Conservation (phyloP, 2,113 vertebrate genomes). For the Phyllostomus hastatus region DNA sequence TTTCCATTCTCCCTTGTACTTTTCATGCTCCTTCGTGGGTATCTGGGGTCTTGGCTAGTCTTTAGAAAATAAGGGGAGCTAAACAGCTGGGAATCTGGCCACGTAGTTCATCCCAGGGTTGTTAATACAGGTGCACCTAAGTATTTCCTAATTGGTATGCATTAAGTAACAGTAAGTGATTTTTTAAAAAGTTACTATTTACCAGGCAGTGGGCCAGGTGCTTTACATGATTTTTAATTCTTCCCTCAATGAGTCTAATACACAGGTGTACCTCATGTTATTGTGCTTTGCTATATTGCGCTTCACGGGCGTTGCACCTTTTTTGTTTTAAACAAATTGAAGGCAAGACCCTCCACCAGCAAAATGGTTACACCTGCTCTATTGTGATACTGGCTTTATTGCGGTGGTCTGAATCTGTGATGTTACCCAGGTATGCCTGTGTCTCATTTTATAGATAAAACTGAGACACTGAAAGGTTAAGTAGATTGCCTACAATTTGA, state of each 20-base stretch:
- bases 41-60: not conserved
- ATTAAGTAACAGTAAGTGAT: not conserved
- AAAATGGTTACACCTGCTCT: not conserved
- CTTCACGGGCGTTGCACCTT: not conserved
- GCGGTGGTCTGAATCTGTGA: not conserved
- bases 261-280: not conserved
- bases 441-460: not conserved
- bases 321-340: not conserved
- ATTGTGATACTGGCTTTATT: not conserved
- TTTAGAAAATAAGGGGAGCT: not conserved
- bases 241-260: not conserved
- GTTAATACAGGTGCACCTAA: not conserved
- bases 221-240: slow-evolving; percentile 17
- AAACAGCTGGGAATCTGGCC: not conserved
- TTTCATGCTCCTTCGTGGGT: not conserved
- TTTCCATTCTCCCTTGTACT: not conserved
- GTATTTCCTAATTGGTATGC: not conserved
- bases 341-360: not conserved
- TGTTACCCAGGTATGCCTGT: not conserved
- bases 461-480: not conserved
- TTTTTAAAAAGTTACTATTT: not conserved
- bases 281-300: not conserved
- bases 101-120: not conserved
- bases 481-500: not conserved
- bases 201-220: not conserved